These are phyloP conservation scores for Cyrtodaria siliqua DNA, from an alignment of 2,888 invertebrate genomes.

Conservation along the genomic window DNA sequence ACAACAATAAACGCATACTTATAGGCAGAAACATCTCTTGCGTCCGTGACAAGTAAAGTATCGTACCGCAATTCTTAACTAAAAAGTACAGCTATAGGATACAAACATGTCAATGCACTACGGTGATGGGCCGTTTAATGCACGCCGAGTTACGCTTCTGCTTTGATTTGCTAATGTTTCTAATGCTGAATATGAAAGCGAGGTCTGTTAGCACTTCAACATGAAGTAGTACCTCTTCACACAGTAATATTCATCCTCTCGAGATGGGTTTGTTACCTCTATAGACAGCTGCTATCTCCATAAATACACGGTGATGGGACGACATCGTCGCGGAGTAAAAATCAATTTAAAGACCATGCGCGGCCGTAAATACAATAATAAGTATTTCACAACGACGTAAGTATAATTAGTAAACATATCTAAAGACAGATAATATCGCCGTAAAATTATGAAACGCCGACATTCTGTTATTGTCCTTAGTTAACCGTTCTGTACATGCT, in stretches of 20 bases:
- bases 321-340: slow-evolving; percentile 25
- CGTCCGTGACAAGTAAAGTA: no score
- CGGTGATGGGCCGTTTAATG: not conserved
- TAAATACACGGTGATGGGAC: slow-evolving; percentile 35
- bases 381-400: slow-evolving; percentile 25
- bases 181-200: slow-evolving; percentile 20
- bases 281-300: slow-evolving; percentile 41
- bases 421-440: no score
- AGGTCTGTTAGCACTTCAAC: slow-evolving; percentile 46
- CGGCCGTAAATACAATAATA: slow-evolving; percentile 27
- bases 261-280: slow-evolving; percentile 35
- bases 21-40: no score
- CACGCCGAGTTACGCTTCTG: slow-evolving; percentile 12
- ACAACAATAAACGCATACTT: no score
- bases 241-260: slow-evolving; percentile 41
- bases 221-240: slow-evolving; percentile 42
- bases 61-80: no score
- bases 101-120: slow-evolving; percentile 31
- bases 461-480: no score
- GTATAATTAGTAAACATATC: not conserved
- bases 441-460: no score
- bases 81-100: not conserved
- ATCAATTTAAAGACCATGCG: slow-evolving; percentile 25
- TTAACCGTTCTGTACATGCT: no score
- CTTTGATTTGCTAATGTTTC: slow-evolving; percentile 27